Conservation (phyloP, 2,888 invertebrate species). For the Heteromurus nitidus region DNA sequence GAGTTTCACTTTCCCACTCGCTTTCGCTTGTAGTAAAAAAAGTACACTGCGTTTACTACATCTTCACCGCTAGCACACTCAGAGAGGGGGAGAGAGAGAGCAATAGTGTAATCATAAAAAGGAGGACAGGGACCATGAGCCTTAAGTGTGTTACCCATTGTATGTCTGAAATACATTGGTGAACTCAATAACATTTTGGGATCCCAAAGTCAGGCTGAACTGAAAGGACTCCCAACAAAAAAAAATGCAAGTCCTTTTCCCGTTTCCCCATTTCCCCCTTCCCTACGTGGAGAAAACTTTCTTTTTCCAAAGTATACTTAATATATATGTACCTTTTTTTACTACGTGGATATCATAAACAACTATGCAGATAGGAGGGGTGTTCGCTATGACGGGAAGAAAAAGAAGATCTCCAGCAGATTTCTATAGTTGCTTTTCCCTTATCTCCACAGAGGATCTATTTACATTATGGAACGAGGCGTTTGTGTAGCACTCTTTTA, state of each 20-base stretch:
- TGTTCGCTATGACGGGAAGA: too few species aligned
- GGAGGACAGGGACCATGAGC: slow-evolving; percentile 22
- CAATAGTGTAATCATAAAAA: slow-evolving; percentile 26
- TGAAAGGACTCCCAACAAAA: not conserved
- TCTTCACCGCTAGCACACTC: not conserved
- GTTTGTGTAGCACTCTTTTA: not conserved
- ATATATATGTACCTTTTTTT: too few species aligned
- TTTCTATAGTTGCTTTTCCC: slow-evolving; percentile 1
- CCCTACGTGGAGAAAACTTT: not conserved
- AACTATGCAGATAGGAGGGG: slow-evolving; percentile 3
- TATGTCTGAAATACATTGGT: not conserved
- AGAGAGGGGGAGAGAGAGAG: not conserved
- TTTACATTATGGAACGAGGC: not conserved
- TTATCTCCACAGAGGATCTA: not conserved
- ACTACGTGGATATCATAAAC: slow-evolving; percentile 2
- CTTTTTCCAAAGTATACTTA: slow-evolving; percentile 5
- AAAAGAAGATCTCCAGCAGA: not conserved
- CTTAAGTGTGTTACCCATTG: slow-evolving; percentile 25
- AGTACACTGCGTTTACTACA: not conserved
- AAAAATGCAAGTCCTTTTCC: slow-evolving; percentile 4
- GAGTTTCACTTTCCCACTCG: slow-evolving; percentile 8
- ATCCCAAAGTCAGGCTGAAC: slow-evolving; percentile 9
- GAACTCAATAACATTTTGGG: not conserved
- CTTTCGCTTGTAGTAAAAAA: too few species aligned
- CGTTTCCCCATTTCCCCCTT: not conserved